phyloP scores from a whole-genome alignment of 2,113 vertebrate genomes.

The Astur gentilis region DNA sequence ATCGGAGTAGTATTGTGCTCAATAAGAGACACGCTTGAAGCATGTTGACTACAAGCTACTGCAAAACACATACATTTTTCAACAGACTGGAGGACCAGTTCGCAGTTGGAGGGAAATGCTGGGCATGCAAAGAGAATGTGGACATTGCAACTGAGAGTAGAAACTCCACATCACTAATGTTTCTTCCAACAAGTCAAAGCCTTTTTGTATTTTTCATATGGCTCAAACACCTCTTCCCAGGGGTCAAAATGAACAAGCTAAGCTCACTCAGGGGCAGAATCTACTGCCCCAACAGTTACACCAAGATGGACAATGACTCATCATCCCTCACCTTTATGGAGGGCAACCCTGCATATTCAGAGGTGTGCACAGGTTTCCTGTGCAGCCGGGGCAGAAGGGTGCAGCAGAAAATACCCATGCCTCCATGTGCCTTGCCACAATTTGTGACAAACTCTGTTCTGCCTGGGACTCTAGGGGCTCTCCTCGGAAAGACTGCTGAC shows the following conservation, averaged over 20 bases:
- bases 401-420: neutral
- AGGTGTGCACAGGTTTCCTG: neutral
- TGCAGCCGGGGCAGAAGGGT: fast-evolving
- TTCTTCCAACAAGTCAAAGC: neutral
- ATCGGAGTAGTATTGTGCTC: slow-evolving; percentile 21
- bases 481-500: neutral
- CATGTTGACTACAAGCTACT: slow-evolving; percentile 18
- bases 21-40: slow-evolving; percentile 20
- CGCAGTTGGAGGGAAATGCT: neutral
- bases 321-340: neutral
- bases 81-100: slow-evolving; percentile 1
- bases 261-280: neutral
- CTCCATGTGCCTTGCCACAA: neutral
- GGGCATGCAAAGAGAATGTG: neutral
- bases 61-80: slow-evolving; percentile 20
- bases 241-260: neutral
- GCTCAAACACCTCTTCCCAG: neutral
- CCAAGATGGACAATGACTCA: neutral
- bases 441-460: neutral
- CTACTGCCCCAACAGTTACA: neutral
- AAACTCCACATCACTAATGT: neutral
- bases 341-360: fast-evolving
- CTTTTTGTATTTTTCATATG: neutral
- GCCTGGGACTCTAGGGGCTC: neutral
- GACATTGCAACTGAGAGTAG: neutral